Conservation (phyloP, 2,113 vertebrate genomes). For the Tetrax tetrax region DNA sequence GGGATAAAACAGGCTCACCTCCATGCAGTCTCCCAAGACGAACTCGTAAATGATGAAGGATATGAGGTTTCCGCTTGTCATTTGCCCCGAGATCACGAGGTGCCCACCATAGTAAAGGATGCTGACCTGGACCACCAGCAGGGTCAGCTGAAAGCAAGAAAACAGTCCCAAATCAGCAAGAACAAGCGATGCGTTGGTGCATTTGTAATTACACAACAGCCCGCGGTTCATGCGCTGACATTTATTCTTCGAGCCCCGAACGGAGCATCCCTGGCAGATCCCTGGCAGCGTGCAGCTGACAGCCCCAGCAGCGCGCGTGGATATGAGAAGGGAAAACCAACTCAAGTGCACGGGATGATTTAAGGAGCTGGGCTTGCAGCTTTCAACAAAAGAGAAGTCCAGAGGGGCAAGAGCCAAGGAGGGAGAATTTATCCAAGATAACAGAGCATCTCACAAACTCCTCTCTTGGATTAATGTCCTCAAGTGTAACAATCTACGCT, state of each 20-base stretch:
- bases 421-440: not conserved
- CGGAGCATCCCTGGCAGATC: not conserved
- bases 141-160: slow-evolving; percentile 80
- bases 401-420: not conserved
- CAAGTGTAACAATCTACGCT: not conserved
- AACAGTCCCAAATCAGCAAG: not conserved
- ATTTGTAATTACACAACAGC: not conserved
- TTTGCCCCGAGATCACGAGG: slow-evolving; percentile 88
- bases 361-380: not conserved
- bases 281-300: not conserved
- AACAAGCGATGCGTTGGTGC: not conserved
- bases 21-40: slow-evolving; percentile 89
- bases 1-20: slow-evolving; percentile 76
- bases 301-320: not conserved
- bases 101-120: slow-evolving; percentile 94
- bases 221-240: not conserved
- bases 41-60: slow-evolving; percentile 95
- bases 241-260: not conserved
- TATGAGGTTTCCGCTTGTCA: slow-evolving; percentile 87
- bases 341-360: not conserved
- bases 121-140: slow-evolving; percentile 89
- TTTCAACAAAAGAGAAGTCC: not conserved
- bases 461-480: not conserved
- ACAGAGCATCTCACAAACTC: not conserved
- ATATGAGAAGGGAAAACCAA: not conserved